These are phyloP conservation scores for Apotomis turbidana DNA, from an alignment of 2,888 invertebrate genomes.

Conservation along the genomic window DNA sequence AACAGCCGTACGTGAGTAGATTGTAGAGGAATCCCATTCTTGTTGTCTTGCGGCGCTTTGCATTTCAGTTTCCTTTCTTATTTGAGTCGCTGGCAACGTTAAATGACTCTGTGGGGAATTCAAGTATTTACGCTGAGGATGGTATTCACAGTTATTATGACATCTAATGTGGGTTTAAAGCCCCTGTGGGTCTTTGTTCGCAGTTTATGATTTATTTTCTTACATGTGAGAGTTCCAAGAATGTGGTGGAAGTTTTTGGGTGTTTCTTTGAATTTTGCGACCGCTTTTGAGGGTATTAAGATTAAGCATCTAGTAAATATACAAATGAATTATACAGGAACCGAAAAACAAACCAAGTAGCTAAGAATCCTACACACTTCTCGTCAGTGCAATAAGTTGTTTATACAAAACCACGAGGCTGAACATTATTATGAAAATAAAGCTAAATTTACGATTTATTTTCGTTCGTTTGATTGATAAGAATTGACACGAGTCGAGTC, in stretches of 20 bases:
- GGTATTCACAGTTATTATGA: constrained; percentile 37
- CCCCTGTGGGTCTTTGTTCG: constrained; percentile 33
- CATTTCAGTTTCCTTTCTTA: constrained; percentile 67
- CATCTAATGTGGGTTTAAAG: constrained; percentile 32
- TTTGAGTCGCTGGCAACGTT: constrained; percentile 52
- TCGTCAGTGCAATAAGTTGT: neutral
- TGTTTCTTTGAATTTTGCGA: constrained; percentile 18
- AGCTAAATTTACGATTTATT: constrained; percentile 5
- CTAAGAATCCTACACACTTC: neutral
- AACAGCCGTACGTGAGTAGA: constrained; percentile 73
- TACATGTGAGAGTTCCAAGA: constrained; percentile 15
- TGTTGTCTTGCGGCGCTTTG: constrained; percentile 62
- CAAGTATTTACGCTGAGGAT: constrained; percentile 40
- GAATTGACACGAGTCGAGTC: constrained; percentile 19
- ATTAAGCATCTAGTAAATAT: neutral
- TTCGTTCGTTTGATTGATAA: constrained; percentile 14
- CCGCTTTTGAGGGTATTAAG: neutral
- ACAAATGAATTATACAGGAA: neutral
- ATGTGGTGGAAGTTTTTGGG: constrained; percentile 12
- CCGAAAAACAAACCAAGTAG: neutral
- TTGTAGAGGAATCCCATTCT: constrained; percentile 69
- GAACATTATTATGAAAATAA: neutral
- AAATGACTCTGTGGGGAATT: constrained; percentile 48
- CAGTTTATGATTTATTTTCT: constrained; percentile 36
- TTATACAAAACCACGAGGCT: neutral